A percentile compares a stretch with the other conserved stretches of the same genome.
Conservation (phyloP, 2,797 vertebrate genomes). For the Phalanger gymnotis region DNA sequence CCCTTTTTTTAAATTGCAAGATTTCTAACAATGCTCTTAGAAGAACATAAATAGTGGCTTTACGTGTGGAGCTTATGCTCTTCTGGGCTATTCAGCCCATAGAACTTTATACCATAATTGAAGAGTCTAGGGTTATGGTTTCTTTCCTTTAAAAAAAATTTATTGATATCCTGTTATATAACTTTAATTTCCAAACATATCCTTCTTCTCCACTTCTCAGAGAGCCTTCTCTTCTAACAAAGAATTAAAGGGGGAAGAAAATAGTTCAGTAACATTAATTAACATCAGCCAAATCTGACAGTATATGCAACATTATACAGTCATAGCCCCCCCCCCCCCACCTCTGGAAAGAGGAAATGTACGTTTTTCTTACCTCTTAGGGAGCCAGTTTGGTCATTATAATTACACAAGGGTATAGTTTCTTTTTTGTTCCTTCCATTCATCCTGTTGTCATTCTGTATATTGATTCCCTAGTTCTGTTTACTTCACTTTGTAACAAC, state of each 20-base stretch:
- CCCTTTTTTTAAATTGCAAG: not conserved
- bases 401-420: not conserved
- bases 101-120: accelerated
- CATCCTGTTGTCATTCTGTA: not conserved
- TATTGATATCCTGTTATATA: not conserved
- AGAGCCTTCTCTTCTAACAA: not conserved
- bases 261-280: not conserved
- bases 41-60: accelerated
- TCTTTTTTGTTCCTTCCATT: not conserved
- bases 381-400: not conserved
- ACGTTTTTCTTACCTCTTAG: not conserved
- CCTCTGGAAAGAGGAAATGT: not conserved
- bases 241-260: not conserved
- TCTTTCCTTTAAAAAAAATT: not conserved
- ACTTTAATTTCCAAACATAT: not conserved
- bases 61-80: not conserved
- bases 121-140: not conserved
- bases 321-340: not conserved
- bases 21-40: not conserved
- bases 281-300: not conserved
- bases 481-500: not conserved
- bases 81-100: not conserved
- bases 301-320: not conserved
- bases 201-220: not conserved
- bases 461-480: not conserved